Percentiles rank a stretch among this genome's conserved stretches.
Conservation (phyloP, 2,113 vertebrate genomes). For the chimpanzee (Pan troglodytes) region DNA sequence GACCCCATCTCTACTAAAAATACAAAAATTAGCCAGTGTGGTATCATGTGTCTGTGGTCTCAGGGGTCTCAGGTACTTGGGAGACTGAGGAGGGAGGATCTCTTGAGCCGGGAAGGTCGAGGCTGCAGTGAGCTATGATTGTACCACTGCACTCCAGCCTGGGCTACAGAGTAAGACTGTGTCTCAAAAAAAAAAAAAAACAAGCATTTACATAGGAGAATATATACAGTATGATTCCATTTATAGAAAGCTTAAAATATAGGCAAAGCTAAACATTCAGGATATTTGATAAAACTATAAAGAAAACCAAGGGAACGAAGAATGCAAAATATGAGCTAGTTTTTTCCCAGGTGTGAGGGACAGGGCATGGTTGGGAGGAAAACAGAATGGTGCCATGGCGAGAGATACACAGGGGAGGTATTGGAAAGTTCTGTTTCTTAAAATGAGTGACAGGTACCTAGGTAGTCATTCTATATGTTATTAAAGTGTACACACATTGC, state of each 20-base stretch:
- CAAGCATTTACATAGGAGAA: background rate
- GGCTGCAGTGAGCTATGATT: too few relatives aligned
- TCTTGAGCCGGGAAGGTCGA: too few relatives aligned
- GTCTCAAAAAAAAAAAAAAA: background rate
- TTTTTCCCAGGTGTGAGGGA: background rate
- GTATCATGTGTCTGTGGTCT: too few relatives aligned
- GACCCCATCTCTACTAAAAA: too few relatives aligned
- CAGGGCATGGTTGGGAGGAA: too few relatives aligned
- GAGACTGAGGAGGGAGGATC: too few relatives aligned
- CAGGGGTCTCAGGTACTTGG: too few relatives aligned
- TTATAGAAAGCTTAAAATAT: background rate
- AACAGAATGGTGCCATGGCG: background rate
- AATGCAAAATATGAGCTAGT: background rate
- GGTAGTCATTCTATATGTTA: background rate
- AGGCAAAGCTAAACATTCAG: background rate
- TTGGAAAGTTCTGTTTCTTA: background rate
- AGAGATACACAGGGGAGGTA: background rate
- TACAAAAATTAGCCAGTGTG: too few relatives aligned
- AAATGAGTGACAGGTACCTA: accelerated
- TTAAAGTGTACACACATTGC: background rate
- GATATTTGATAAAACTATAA: background rate
- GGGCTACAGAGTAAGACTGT: too few relatives aligned
- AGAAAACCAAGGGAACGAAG: background rate
- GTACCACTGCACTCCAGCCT: too few relatives aligned
- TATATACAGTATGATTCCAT: background rate